Base-by-base conservation (phyloP, 2,888 invertebrate species). In the Sussaba pulchella region DNA sequence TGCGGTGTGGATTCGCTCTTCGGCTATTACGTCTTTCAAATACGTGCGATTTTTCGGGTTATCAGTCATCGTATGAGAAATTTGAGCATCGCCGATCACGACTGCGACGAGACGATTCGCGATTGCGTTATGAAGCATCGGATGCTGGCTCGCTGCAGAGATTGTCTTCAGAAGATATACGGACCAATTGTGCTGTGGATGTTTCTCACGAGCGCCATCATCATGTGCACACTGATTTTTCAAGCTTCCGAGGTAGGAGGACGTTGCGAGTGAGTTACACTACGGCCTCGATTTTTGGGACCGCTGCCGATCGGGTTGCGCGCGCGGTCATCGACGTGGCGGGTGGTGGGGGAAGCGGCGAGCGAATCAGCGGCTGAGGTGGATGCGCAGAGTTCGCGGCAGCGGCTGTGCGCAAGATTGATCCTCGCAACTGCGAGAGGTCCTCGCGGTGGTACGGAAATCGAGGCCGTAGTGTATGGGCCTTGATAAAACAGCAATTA, bases 1-100 rank as follows among this genome's bases (percentile, higher is more conserved):
- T 71, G 71, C 19, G 82, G 82, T 5, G 81, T 85, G 41, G 85
- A 86, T 70, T 69, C 79, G 6, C 57, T 85, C 6, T 86, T 83
- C 41, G 78, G 81, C 19, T 78, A 81, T 59, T 83, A 82, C 64
- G 47, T 83, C 0, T 71, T 83, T 24, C 81, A 83, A 67, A 81
- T 84, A n/a, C 57, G 47, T 45, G 76, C 69, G 1, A 57, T 69
- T 12, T 78, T 83, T 43, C 64, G 77, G 8, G 52, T 77, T 4
- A 69, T 82, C 72, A 70, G 74, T 12, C 41, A 36, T 21, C 61
- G 75, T 0, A 76, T 84, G 73, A 75, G 71, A 36, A 72, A 66
- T 31, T 59, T 82, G 6, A 31, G 57, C 14, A 9, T 12, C 17
- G 17, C 8, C 1, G 61, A 82, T 39, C 14, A 19, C 2, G 43